Evolutionary conservation across 1,140 invertebrate genomes (phyloP), one percentile per base, ranked within the genome.

Genomic region (Lethocerus indicus): DNA sequence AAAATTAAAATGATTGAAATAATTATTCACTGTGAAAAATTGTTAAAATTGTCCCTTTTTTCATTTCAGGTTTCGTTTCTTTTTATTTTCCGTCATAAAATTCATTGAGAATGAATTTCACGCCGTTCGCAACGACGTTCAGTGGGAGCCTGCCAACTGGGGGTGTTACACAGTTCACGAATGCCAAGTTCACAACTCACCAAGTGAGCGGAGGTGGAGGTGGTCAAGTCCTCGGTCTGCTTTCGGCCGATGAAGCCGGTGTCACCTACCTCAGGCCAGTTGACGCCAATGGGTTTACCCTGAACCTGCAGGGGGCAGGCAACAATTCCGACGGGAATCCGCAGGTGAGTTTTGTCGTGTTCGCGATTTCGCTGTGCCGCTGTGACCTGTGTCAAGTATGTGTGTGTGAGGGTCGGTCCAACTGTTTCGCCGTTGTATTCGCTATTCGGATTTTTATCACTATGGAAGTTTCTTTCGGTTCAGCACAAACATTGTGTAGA

Each of bases 191-290:
- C 13, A 71, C 78, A n/a, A 70, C 75, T 48, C 74, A 76, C 45
- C 78, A 80, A 55, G 79, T 79, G 49, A 69, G 75, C 69, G 53
- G 67, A 63, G 42, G 66, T 66, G 61, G 65, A 64, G 55, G 58
- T 28, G 55, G 55, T 29, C 66, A 73, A 57, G 71, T 75, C 36
- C 70, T 70, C 49, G 74, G 74, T 6, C 64, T 74, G 14, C 52
- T 74, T 2, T 72, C 70, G 3, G 68, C 70, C 13, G 75, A 77
- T 16, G 81, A 83, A 50, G 75, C 74, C 54, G 79, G 78, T 2
- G 73, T 84, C n/a, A 80, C 82, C 57, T 85, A 83, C 58, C 63
- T 83, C 39, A 72, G 80, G 21, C 72, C 79, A 1, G 64, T 82
- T 18, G 79, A 83, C 55, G 71, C 75, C 1, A 74, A 73, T 56